Evolutionary conservation across 2,113 vertebrate genomes (phyloP), one percentile per base, ranked within the genome.

Genomic region (Nettapus auritus): DNA sequence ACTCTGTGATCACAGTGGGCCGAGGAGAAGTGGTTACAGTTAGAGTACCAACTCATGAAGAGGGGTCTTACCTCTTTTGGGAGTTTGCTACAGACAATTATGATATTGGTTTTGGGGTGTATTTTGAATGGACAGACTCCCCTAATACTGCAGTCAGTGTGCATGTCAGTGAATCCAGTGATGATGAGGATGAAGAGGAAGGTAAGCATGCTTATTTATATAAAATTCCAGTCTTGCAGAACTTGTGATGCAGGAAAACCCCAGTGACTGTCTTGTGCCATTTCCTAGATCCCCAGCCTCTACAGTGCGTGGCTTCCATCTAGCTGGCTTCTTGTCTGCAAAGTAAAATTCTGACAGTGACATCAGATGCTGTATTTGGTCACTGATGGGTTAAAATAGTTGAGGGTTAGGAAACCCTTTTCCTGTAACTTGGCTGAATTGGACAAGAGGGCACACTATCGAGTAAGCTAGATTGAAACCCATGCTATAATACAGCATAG

Each of bases 81-180:
- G 99, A 99, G 97, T 99, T 99, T 97, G 99, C 99, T 89, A 99
- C 99, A 82, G 99, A 99, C 98, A 98, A 98, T 98, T 99, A 99
- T 96, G 99, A 99, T 98, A 98, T 99, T 96, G 99, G 99, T 95
- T 99, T 99, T 97, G 99, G 99, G 86, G 99, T 99, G 73, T 99
- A 99, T 98, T 99, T 99, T 97, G 99, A 99, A 98, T 99, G 99
- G 99, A 99, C 99, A 94, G 99, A 99, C 71, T 98, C 99, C 40
- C 98, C 99, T 50, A 99, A 99, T 28, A 99, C 99, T 34, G 98
- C 99, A 5, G 99, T 99, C 97, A 99, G 99, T 46, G 99, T 99
- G 82, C 99, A 99, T 38, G 99, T 99, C 97, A 99, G 99, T 4
- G 99, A 99, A 97, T 99, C 99, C 97, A 99, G 99, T 44, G 99